phyloP scores from a whole-genome alignment of 2,888 invertebrate species.

The Sacculina carcini region DNA sequence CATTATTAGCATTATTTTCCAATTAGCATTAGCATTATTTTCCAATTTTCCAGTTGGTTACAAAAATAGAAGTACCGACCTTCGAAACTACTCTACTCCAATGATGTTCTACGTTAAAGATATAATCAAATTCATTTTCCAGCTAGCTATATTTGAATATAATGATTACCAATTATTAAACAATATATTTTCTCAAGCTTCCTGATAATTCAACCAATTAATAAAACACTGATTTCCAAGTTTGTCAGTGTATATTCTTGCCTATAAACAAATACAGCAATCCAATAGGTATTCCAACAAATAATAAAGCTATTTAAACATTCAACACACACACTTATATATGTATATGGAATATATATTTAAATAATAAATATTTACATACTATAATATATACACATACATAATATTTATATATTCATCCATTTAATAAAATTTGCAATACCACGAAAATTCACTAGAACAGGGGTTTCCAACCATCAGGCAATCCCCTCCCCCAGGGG shows the following conservation, averaged over 20 bases:
- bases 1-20: too few relatives aligned
- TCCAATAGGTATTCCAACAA: background rate
- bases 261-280: background rate
- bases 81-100: background rate
- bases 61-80: background rate
- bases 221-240: background rate
- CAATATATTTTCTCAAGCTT: background rate
- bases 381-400: too few relatives aligned
- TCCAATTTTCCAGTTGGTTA: background rate
- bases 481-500: too few relatives aligned
- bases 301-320: background rate
- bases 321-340: background rate
- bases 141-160: too few relatives aligned
- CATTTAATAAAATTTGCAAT: too few relatives aligned
- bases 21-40: too few relatives aligned
- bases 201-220: background rate
- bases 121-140: background rate
- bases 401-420: too few relatives aligned
- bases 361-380: too few relatives aligned
- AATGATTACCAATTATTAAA: too few relatives aligned
- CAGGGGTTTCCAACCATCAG: too few relatives aligned
- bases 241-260: background rate
- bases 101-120: background rate
- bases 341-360: too few relatives aligned
- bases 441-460: too few relatives aligned